phyloP scores from a whole-genome alignment of 2,888 invertebrate species.

The Lithophane semibrunnea region DNA sequence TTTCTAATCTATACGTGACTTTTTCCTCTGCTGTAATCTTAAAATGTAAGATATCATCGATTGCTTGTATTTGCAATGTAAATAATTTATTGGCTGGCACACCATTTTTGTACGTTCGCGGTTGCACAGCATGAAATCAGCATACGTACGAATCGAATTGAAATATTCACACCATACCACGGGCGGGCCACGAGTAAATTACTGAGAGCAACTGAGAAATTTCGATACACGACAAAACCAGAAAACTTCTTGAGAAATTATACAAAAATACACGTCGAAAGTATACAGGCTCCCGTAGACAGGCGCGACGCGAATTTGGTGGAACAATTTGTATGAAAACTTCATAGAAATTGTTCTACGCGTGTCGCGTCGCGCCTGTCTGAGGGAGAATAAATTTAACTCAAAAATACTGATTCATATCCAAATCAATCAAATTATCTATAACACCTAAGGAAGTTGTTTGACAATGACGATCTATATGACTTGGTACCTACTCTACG shows the following conservation, averaged over 20 bases:
- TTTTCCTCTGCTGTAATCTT: slow-evolving; percentile 4
- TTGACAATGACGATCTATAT: background rate
- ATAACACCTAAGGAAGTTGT: background rate
- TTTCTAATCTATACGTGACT: slow-evolving; percentile 9
- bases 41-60: slow-evolving; percentile 7
- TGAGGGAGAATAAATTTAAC: background rate
- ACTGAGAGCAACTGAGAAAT: slow-evolving; percentile 2
- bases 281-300: background rate
- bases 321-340: too few species aligned
- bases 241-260: background rate
- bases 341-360: too few species aligned
- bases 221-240: slow-evolving; percentile 12
- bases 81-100: slow-evolving; percentile 25
- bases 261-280: background rate
- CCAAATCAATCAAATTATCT: slow-evolving; percentile 6
- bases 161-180: slow-evolving; percentile 33
- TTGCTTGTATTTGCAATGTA: slow-evolving; percentile 19
- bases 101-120: slow-evolving; percentile 13
- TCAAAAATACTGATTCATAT: slow-evolving; percentile 32
- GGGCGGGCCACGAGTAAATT: slow-evolving; percentile 8
- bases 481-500: slow-evolving; percentile 1
- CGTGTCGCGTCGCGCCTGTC: too few species aligned
- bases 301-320: too few species aligned
- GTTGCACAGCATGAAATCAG: slow-evolving; percentile 43
- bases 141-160: slow-evolving; percentile 43